phyloP scores from a whole-genome alignment of 2,113 vertebrate genomes.

The Corapipo altera region DNA sequence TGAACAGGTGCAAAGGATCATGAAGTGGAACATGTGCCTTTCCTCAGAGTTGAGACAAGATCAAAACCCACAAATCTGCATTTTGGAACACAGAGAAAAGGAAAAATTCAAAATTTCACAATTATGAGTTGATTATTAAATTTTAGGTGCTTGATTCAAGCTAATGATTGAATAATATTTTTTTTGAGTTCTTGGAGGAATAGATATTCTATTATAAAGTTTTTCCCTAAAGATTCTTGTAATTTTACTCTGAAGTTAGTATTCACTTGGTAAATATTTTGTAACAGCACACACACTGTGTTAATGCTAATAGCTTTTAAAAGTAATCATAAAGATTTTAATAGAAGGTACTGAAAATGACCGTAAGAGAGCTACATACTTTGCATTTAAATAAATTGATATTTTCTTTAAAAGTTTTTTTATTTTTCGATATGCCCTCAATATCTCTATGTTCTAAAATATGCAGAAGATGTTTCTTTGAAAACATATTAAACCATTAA shows the following conservation, averaged over 20 bases:
- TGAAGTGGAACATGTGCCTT: rapidly evolving
- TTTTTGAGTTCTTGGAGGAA: background rate
- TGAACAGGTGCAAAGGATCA: background rate
- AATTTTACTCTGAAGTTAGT: background rate
- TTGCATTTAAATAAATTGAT: background rate
- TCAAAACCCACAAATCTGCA: background rate
- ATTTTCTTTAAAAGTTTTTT: background rate
- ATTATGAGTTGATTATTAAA: rapidly evolving
- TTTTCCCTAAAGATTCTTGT: background rate
- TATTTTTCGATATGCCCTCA: background rate
- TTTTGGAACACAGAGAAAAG: background rate
- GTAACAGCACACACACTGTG: background rate
- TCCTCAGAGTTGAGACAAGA: background rate
- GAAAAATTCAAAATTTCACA: background rate
- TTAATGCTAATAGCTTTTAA: background rate
- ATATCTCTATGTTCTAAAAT: background rate
- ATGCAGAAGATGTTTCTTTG: background rate
- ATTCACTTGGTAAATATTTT: background rate
- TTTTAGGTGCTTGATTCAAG: background rate
- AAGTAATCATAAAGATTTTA: background rate
- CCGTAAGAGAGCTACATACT: background rate
- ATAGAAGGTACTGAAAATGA: background rate
- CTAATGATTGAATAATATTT: background rate
- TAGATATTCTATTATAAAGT: background rate
- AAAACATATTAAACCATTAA: background rate